Conservation (phyloP, 2,113 vertebrate species). For the Catharus bicknelli region DNA sequence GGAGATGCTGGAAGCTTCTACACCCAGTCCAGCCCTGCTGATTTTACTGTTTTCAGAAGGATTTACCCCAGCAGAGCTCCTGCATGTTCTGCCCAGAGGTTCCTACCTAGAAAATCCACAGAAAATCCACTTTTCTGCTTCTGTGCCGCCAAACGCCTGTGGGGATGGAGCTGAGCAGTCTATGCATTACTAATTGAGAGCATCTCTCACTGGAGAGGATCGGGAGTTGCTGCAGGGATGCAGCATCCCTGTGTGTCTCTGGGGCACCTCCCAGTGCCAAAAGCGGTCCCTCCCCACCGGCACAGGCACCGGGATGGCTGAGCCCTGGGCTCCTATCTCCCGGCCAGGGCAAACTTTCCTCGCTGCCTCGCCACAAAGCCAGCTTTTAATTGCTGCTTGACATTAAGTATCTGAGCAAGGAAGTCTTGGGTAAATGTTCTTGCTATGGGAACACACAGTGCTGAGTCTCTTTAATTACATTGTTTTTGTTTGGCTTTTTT, state of each 20-base stretch:
- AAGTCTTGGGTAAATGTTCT: conserved; percentile 61
- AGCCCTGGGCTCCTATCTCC: background rate
- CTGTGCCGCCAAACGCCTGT: accelerated
- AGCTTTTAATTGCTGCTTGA: conserved; percentile 39
- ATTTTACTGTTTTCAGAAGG: background rate
- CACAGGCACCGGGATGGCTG: background rate
- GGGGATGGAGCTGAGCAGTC: background rate
- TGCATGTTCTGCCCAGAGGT: accelerated
- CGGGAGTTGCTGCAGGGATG: accelerated
- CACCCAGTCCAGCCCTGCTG: background rate
- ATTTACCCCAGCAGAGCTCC: background rate
- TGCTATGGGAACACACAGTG: conserved; percentile 70
- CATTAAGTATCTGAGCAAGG: conserved; percentile 44
- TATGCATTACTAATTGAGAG: background rate
- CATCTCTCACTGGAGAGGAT: background rate
- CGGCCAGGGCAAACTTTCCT: background rate
- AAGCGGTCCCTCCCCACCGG: background rate
- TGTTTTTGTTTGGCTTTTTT: conserved; percentile 70
- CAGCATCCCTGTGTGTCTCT: background rate
- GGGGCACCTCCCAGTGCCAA: background rate
- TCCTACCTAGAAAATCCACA: background rate
- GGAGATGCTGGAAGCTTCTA: background rate
- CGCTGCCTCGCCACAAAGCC: background rate
- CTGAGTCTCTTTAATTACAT: conserved; percentile 70
- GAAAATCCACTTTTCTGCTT: background rate